These are phyloP conservation scores for Synanthedon vespiformis DNA, from an alignment of 2,888 invertebrate genomes.

Conservation along the genomic window DNA sequence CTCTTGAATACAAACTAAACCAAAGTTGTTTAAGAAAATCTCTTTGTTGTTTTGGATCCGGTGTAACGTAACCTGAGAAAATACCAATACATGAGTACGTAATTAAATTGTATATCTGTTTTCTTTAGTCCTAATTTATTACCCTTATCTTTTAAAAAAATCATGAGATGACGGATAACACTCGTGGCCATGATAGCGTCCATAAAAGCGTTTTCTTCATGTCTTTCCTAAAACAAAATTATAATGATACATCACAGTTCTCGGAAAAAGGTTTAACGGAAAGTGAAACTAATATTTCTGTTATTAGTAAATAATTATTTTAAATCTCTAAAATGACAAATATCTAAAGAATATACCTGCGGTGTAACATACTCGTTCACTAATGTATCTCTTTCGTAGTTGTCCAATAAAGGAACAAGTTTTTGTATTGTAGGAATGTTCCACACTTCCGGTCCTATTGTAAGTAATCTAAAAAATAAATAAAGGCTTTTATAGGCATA, in stretches of 20 bases:
- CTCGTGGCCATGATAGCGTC: constrained; percentile 81
- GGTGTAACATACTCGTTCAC: constrained; percentile 83
- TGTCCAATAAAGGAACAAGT: constrained; percentile 81
- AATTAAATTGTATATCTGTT: neutral
- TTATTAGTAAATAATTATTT: no score
- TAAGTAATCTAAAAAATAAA: constrained; percentile 70
- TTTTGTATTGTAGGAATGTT: constrained; percentile 80
- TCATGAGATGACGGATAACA: constrained; percentile 79
- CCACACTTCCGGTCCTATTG: constrained; percentile 72
- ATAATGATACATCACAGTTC: neutral
- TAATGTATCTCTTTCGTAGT: constrained; percentile 82
- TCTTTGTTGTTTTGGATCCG: constrained; percentile 77
- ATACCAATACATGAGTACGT: neutral
- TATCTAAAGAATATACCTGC: constrained; percentile 34
- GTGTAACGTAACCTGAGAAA: constrained; percentile 68
- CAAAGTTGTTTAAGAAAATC: constrained; percentile 80
- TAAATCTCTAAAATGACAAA: no score
- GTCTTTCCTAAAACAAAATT: constrained; percentile 67
- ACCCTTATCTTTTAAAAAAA: constrained; percentile 75
- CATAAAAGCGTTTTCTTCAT: constrained; percentile 84
- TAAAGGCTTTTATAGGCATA: no score
- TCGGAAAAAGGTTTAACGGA: neutral
- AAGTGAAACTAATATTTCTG: no score
- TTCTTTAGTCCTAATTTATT: neutral
- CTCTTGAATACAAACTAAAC: constrained; percentile 87